These are phyloP conservation scores for Aphrophora alni DNA, from an alignment of 2,888 invertebrate genomes.

Conservation along the genomic window DNA sequence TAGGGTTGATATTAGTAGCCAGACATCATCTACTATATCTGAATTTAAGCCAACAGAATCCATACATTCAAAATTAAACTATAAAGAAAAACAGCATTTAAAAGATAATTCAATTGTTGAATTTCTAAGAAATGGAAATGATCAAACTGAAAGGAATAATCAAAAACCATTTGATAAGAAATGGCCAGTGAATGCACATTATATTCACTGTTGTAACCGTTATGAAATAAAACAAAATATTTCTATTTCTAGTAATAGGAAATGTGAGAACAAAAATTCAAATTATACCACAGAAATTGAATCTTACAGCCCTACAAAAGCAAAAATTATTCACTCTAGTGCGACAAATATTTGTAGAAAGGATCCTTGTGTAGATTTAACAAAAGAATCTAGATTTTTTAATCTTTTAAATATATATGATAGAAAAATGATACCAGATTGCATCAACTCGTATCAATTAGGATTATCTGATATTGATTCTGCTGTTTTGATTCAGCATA, in stretches of 20 bases:
- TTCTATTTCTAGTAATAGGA: neutral
- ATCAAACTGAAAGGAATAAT: neutral
- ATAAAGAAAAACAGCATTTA: too few species aligned
- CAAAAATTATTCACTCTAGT: too few species aligned
- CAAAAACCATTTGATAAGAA: neutral
- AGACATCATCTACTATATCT: too few species aligned
- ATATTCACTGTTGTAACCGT: neutral
- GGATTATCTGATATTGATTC: neutral
- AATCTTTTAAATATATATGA: neutral
- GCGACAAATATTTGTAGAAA: neutral
- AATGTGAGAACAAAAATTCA: neutral
- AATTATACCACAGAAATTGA: too few species aligned
- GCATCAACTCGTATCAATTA: neutral
- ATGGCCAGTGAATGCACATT: neutral
- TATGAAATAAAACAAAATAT: too few species aligned
- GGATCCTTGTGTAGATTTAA: neutral
- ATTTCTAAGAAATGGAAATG: neutral
- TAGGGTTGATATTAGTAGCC: too few species aligned
- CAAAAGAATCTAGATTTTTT: neutral
- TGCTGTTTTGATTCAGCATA: neutral
- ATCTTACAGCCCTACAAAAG: too few species aligned
- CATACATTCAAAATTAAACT: too few species aligned
- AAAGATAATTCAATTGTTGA: neutral
- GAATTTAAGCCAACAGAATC: too few species aligned
- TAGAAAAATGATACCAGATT: neutral